A percentile compares a stretch with the other conserved stretches of the same genome.
phyloP scores from a whole-genome alignment of 2,797 vertebrate species.

The Artibeus lituratus region DNA sequence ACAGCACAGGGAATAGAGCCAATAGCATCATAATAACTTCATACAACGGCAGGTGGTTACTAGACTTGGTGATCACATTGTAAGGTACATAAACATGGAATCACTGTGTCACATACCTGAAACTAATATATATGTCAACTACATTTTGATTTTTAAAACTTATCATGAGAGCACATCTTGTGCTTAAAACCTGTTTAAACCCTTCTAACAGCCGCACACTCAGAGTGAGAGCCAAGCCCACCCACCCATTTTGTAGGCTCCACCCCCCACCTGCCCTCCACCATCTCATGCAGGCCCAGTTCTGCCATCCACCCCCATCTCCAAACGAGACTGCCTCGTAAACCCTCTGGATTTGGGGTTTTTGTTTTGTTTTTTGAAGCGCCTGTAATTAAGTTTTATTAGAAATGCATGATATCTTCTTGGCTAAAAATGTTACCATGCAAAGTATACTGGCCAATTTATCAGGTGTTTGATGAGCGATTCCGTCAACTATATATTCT shows the following conservation, averaged over 20 bases:
- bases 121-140: neutral
- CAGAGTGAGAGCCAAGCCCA: neutral
- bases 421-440: neutral
- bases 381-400: neutral
- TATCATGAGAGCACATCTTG: neutral
- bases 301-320: neutral
- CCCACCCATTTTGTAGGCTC: neutral
- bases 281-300: neutral
- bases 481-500: neutral
- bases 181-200: neutral
- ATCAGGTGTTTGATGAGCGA: neutral
- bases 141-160: neutral
- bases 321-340: neutral
- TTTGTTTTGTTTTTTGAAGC: neutral
- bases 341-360: neutral
- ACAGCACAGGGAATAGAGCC: neutral
- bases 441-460: neutral
- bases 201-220: neutral
- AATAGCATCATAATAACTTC: neutral
- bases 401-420: neutral
- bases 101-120: neutral
- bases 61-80: neutral
- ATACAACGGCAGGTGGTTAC: neutral
- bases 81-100: neutral
- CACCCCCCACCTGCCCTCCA: neutral